phyloP scores from a whole-genome alignment of 2,797 vertebrate genomes.

The Poeciliopsis gracilis region DNA sequence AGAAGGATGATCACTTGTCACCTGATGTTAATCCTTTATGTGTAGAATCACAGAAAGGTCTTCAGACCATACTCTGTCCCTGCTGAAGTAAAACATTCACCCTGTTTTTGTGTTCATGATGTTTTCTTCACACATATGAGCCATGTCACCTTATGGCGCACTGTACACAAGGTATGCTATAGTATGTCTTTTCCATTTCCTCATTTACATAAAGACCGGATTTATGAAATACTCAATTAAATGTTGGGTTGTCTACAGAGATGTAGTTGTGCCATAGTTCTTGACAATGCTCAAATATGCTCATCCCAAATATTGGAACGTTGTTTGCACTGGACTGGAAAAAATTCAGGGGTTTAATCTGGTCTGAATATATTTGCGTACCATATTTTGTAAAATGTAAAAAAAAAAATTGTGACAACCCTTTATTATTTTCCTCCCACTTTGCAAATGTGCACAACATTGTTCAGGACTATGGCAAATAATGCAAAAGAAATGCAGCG shows the following conservation, averaged over 20 bases:
- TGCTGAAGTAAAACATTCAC: no score
- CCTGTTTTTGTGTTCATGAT: no score
- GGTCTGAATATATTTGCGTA: not conserved
- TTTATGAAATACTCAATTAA: not conserved
- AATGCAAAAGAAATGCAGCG: not conserved
- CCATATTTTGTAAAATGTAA: not conserved
- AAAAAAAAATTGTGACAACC: not conserved
- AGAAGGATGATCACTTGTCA: not conserved
- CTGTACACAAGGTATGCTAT: not conserved
- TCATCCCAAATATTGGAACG: not conserved
- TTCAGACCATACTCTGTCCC: no score
- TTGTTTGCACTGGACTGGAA: not conserved
- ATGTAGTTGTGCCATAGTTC: not conserved
- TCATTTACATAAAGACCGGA: not conserved
- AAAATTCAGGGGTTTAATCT: not conserved
- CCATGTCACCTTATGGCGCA: not conserved
- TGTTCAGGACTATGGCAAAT: not conserved
- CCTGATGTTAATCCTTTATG: not conserved
- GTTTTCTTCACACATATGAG: no score
- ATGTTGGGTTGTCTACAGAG: not conserved
- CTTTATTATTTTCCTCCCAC: not conserved
- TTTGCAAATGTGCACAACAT: not conserved
- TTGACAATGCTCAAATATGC: not conserved
- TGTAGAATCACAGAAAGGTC: not conserved
- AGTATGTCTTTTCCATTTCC: not conserved